Evolutionary conservation across 92 coral and sea anemone species (phyloP).

Genomic region (Paramuricea clavata): DNA sequence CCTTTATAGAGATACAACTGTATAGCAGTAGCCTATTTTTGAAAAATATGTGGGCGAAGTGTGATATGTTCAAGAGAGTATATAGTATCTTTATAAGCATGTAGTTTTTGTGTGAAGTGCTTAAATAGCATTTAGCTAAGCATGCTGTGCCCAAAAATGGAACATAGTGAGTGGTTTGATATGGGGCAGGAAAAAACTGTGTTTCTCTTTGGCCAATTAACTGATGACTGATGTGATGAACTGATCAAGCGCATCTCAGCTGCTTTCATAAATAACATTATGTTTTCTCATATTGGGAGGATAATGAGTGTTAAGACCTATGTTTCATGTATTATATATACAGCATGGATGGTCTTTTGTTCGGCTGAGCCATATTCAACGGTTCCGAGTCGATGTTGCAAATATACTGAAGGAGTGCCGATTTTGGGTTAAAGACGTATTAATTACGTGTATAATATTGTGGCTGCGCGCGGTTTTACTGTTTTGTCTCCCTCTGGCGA

Average conservation of each 20-base stretch:
- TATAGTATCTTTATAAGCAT: not conserved
- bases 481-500: too few species aligned
- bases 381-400: too few species aligned
- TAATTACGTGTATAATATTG: too few species aligned
- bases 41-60: not conserved
- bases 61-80: not conserved
- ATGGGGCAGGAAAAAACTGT: not conserved
- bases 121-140: not conserved
- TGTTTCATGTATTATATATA: too few species aligned
- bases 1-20: not conserved
- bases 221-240: not conserved
- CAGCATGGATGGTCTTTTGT: too few species aligned
- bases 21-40: not conserved
- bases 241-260: not conserved
- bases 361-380: too few species aligned
- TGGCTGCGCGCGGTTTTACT: too few species aligned
- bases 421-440: too few species aligned
- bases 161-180: not conserved
- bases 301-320: too few species aligned
- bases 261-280: not conserved
- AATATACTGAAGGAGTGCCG: too few species aligned
- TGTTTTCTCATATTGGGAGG: not conserved
- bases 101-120: not conserved
- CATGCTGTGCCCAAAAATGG: not conserved
- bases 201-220: not conserved